Percentiles rank a stretch among this genome's conserved stretches.
These are phyloP conservation scores for Liasis olivaceus DNA, from an alignment of 2,797 vertebrate species.

Conservation along the genomic window DNA sequence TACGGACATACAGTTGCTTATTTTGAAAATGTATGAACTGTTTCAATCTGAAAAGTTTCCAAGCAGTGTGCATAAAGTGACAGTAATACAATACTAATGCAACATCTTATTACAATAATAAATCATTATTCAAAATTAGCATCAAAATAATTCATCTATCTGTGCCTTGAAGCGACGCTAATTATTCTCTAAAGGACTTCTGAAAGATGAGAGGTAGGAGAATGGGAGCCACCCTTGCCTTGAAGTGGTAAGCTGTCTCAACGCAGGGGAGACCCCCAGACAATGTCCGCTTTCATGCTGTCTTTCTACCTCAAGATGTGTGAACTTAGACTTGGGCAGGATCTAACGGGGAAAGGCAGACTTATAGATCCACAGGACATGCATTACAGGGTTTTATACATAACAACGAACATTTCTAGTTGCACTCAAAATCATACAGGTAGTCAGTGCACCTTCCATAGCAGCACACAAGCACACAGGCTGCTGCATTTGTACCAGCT, in stretches of 20 bases:
- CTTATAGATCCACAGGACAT: not conserved
- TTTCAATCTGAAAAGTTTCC: not conserved
- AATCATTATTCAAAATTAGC: not conserved
- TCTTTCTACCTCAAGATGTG: not conserved
- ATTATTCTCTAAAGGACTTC: not conserved
- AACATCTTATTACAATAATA: not conserved
- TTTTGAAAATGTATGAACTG: not conserved
- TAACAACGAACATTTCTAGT: not conserved
- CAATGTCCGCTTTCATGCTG: not conserved
- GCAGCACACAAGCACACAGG: not conserved
- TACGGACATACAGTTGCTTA: not conserved
- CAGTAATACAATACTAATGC: not conserved
- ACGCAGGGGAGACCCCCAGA: not conserved
- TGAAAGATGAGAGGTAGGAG: not conserved
- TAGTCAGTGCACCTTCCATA: not conserved
- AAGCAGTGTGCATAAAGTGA: not conserved
- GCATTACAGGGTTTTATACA: not conserved
- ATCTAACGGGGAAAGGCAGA: not conserved
- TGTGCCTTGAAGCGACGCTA: not conserved
- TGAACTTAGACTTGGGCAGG: not conserved
- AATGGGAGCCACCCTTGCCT: not conserved
- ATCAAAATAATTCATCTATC: not conserved
- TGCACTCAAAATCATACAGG: not conserved
- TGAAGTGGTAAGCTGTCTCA: not conserved
- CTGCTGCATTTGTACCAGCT: not conserved